These are phyloP conservation scores for Microctonus hyperodae DNA, from an alignment of 2,888 invertebrate species.

Conservation along the genomic window DNA sequence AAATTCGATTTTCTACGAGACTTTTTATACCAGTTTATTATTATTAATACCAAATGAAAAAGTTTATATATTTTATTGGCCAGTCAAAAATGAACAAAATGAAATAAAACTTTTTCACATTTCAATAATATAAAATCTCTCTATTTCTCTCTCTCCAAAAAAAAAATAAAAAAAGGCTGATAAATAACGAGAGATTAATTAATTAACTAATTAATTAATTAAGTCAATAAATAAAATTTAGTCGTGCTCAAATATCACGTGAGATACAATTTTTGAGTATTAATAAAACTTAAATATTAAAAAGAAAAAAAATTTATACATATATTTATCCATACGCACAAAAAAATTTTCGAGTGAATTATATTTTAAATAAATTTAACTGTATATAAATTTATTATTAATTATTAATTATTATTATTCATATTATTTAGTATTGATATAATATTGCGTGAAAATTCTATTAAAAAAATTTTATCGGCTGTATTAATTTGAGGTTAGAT, in stretches of 20 bases:
- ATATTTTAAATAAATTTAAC: neutral
- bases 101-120: slow-evolving; percentile 12
- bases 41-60: slow-evolving; percentile 14
- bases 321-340: slow-evolving; percentile 21
- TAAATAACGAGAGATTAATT: slow-evolving; percentile 21
- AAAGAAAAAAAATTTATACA: neutral
- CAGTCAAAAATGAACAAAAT: neutral
- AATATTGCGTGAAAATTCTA: neutral
- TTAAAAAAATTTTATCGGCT: neutral
- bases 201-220: slow-evolving; percentile 34
- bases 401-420: neutral
- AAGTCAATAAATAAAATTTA: slow-evolving; percentile 33
- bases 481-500: neutral
- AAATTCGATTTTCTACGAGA: slow-evolving; percentile 6
- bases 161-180: slow-evolving; percentile 14
- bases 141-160: neutral
- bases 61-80: slow-evolving; percentile 4
- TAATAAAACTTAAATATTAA: neutral
- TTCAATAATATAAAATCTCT: neutral
- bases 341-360: neutral
- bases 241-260: no score
- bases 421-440: neutral
- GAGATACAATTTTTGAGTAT: neutral
- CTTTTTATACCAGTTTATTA: slow-evolving; percentile 23
- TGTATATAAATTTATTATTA: neutral